Evolutionary conservation across 2,888 invertebrate genomes (phyloP), one percentile per base, ranked within the genome.

Genomic region (Bedellia somnulentella): DNA sequence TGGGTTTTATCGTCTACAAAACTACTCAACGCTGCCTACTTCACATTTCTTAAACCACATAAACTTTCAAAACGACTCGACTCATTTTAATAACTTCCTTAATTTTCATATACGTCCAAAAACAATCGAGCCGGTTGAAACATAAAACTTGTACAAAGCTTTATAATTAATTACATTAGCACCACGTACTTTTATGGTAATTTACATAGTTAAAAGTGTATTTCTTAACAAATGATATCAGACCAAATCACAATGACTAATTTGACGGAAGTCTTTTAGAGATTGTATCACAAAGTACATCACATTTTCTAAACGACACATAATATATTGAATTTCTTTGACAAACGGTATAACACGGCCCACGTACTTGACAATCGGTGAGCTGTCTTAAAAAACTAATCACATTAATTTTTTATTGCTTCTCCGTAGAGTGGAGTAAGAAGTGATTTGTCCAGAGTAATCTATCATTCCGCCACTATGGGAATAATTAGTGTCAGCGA

Each of bases 401-500:
- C 59, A 58, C 55, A 58, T 45, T 39, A 48, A 46, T 63, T 68
- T 70, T 68, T 73, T 73, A 63, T 61, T 58, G 49, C 54, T 55
- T 46, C 55, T 52, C 50, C 41, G 29, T 26, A 51, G 52, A 57
- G 60, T 52, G 58, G 46, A 45, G 60, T 57, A 57, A 60, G 61
- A 57, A 67, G 71, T 71, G 70, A 73, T 73, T 73, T 73, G 73
- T 75, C 70, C 64, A 60, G 53, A 50, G 67, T 54, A 67, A 75
- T 75, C 68, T 71, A 75, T 75, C 73, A 75, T 70, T 70, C 64
- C 59, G 60, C 55, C 60, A 64, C 67, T 67, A 71, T 68, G 70
- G 54, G 63, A 73, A 75, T 75, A 75, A 75, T 75, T 75, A 75
- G 73, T 73, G 73, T 73, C 73, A 75, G 57, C 61, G 58, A 42